These are phyloP conservation scores for Melikaiella ostensackeni DNA, from an alignment of 2,888 invertebrate genomes.

Conservation along the genomic window DNA sequence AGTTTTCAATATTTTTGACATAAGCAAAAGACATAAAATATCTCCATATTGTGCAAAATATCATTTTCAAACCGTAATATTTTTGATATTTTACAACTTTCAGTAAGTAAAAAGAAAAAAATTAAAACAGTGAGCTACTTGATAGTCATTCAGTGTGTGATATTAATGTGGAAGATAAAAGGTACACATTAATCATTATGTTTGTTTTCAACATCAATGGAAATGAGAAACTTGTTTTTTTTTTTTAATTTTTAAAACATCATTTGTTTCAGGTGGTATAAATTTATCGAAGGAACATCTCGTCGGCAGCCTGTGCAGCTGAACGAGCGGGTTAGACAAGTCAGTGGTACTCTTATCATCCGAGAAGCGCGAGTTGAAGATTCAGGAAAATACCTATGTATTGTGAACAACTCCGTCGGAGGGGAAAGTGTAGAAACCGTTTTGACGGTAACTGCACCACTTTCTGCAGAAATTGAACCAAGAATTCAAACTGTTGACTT, in stretches of 20 bases:
- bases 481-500: conserved; percentile 95
- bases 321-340: conserved; percentile 93
- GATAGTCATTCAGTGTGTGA: background rate
- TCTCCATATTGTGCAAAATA: no score
- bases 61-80: no score
- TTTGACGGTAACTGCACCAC: conserved; percentile 93
- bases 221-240: background rate
- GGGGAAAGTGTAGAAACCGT: conserved; percentile 96
- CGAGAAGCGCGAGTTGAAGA: conserved; percentile 94
- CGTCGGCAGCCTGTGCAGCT: conserved; percentile 93
- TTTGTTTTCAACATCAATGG: background rate
- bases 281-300: conserved; percentile 92
- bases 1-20: no score
- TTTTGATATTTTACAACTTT: no score
- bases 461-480: conserved; percentile 93
- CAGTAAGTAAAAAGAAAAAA: no score
- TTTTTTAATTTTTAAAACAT: background rate
- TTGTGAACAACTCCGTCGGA: conserved; percentile 96
- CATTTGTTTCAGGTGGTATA: conserved; percentile 92
- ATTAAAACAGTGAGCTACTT: background rate
- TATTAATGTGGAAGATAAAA: background rate
- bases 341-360: conserved; percentile 95
- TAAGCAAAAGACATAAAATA: no score
- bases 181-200: background rate
- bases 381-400: conserved; percentile 95